Evolutionary conservation across 2,888 invertebrate genomes (phyloP), one percentile per base, ranked within the genome.

Genomic region (Cheiracanthium punctorium): DNA sequence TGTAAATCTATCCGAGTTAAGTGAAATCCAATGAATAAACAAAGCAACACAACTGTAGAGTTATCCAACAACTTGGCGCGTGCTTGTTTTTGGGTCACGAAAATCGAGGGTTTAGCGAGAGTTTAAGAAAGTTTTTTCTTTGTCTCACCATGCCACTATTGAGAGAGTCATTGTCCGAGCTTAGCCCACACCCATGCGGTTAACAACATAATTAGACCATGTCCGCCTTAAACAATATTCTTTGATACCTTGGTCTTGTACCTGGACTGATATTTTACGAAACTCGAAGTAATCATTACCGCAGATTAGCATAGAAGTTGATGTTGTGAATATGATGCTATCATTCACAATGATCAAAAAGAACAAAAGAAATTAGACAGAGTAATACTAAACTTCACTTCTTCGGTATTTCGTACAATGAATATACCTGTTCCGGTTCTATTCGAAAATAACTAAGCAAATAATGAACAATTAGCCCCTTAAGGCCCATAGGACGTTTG

Each of bases 171-270:
- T 52, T 81, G 80, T 73, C 73, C 80, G 29, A 1, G 29, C 32
- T n/a, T 33, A 72, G 73, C 33, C 67, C 28, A 74, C 80, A 72
- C 80, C 80, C 73, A 30, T 52, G 58, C 58, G 20, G 58, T 58
- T 58, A 24, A 12, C 58, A 58, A 58, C 58, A 20, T 58, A 58
- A 58, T 58, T 58, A 58, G 58, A 58, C 58, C 58, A 58, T 24
- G 24, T 24, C 58, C 24, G 12, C 1, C 5, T 20, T 17, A 58
- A 58, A 58, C 24, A 58, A 24, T 58, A 37, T 37, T 37, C 24
- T 58, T 24, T 24, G 2, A 48, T 48, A 48, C 14, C 48, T 2
- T 7, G 37, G 10, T 4, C 37, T 37, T 10, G 37, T 10, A 37
- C 10, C 10, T 10, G 37, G 37, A 37, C n/a, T n/a, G n/a, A n/a